These are phyloP conservation scores for Hexactinellida sp. DNA, from an alignment of 37 sponge, comb jelly and placozoan species.

Conservation along the genomic window DNA sequence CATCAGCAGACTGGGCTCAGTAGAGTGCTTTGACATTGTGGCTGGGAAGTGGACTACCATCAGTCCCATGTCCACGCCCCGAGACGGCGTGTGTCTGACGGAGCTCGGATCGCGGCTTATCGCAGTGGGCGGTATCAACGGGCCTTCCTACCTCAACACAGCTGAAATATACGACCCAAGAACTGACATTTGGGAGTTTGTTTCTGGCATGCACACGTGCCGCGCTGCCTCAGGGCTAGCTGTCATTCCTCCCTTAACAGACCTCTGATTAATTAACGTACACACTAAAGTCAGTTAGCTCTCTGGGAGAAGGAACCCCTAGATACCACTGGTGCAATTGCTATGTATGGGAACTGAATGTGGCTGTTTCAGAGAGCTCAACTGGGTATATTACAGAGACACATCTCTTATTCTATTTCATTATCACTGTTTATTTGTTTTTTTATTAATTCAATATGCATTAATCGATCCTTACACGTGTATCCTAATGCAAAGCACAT, in stretches of 20 bases:
- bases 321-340: too few relatives aligned
- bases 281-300: too few relatives aligned
- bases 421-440: neutral
- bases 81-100: slow-evolving; percentile 78
- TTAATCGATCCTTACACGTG: neutral
- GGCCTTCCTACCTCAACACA: slow-evolving; percentile 76
- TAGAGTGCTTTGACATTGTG: slow-evolving; percentile 69
- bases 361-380: neutral
- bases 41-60: slow-evolving; percentile 59
- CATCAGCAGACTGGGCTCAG: slow-evolving; percentile 75
- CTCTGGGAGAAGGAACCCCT: too few relatives aligned
- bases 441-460: neutral
- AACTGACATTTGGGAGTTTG: slow-evolving; percentile 56
- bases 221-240: slow-evolving; percentile 83
- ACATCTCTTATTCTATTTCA: neutral
- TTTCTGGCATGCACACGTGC: slow-evolving; percentile 73
- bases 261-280: neutral
- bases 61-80: slow-evolving; percentile 54
- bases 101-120: slow-evolving; percentile 48
- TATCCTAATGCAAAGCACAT: too few relatives aligned
- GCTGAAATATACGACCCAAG: slow-evolving; percentile 67
- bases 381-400: neutral
- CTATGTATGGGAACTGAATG: neutral
- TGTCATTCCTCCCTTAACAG: neutral
- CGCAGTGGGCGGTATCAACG: slow-evolving; percentile 87